Evolutionary conservation across 2,888 invertebrate species (phyloP).

Genomic region (Eueremaeus valkanovi): DNA sequence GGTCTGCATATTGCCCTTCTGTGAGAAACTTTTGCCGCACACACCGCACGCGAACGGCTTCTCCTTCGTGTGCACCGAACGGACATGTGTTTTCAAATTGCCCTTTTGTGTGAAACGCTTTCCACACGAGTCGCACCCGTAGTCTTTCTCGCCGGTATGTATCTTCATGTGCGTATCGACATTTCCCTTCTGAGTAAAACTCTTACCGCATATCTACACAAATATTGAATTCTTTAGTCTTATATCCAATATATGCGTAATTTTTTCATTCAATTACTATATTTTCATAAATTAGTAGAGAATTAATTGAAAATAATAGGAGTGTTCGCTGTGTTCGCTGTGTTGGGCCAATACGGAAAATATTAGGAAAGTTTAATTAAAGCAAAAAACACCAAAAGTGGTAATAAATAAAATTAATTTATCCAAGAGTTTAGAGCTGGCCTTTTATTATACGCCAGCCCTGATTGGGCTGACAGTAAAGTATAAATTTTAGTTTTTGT

Average conservation of each 20-base stretch:
- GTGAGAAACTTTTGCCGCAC: conserved; percentile 48
- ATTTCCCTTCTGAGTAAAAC: conserved; percentile 49
- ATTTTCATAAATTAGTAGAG: no score
- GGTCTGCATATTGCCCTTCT: conserved; percentile 48
- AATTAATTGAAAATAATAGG: conserved; percentile 32
- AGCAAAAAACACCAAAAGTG: background rate
- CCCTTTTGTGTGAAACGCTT: conserved; percentile 48
- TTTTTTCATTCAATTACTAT: conserved; percentile 1
- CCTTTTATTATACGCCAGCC: conserved; percentile 7
- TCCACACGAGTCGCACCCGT: conserved; percentile 47
- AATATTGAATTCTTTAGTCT: no score
- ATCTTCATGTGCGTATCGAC: conserved; percentile 49
- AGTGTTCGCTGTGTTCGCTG: background rate
- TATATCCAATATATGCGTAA: background rate
- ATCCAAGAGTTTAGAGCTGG: background rate
- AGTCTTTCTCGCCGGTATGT: conserved; percentile 48
- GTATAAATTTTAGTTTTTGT: conserved; percentile 15
- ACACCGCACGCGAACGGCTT: conserved; percentile 48
- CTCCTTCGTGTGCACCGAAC: conserved; percentile 48
- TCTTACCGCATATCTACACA: conserved; percentile 46
- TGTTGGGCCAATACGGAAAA: conserved; percentile 13
- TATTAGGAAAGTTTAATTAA: conserved; percentile 11
- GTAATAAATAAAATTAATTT: conserved; percentile 28
- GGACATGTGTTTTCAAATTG: conserved; percentile 48
- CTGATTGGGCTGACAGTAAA: conserved; percentile 22